These are phyloP conservation scores for Melanotaenia duboulayi DNA, from an alignment of 2,113 vertebrate genomes.

Conservation along the genomic window DNA sequence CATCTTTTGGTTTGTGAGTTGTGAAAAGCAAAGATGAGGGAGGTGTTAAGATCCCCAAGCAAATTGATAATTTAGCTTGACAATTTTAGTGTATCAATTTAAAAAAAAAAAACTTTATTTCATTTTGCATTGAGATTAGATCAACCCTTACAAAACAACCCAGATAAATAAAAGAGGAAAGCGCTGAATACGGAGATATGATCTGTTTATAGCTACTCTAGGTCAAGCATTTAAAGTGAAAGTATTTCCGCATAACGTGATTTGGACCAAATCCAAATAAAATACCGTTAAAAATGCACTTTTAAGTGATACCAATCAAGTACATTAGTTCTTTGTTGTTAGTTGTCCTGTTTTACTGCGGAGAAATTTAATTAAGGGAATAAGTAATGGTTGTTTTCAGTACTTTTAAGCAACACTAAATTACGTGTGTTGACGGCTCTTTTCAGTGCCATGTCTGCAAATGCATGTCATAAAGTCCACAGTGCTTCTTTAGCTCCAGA, in stretches of 20 bases:
- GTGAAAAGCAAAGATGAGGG: not conserved
- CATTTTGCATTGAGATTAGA: too few species aligned
- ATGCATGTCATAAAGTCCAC: not conserved
- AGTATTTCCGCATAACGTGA: not conserved
- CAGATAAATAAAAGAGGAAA: too few species aligned
- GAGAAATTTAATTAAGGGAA: not conserved
- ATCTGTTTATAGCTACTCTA: too few species aligned
- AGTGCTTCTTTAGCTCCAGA: slow-evolving; percentile 15
- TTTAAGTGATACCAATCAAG: too few species aligned
- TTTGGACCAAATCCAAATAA: too few species aligned
- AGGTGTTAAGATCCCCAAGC: not conserved
- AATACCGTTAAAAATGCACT: too few species aligned
- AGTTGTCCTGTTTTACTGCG: not conserved
- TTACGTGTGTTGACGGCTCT: not conserved
- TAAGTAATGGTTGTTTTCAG: not conserved
- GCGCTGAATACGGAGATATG: too few species aligned
- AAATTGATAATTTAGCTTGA: not conserved
- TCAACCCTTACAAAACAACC: too few species aligned
- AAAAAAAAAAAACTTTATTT: too few species aligned
- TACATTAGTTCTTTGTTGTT: not conserved
- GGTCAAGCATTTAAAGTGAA: too few species aligned
- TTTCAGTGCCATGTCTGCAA: not conserved
- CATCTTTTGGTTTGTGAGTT: not conserved
- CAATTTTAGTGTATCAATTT: not conserved
- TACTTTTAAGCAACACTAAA: not conserved